phyloP scores from a whole-genome alignment of 2,797 vertebrate species.

The Falco cherrug region DNA sequence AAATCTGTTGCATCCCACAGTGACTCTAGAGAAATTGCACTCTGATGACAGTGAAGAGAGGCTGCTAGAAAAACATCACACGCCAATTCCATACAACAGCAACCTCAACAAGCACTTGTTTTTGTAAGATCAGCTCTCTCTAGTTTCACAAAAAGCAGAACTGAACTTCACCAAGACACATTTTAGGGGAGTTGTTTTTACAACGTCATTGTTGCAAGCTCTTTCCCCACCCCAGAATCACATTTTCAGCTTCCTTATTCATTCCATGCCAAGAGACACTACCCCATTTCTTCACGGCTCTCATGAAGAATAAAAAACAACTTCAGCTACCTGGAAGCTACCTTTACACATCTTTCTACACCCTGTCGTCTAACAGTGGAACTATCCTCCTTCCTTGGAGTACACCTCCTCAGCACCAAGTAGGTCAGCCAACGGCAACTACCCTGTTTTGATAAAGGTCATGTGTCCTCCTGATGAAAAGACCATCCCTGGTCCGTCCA shows the following conservation, averaged over 20 bases:
- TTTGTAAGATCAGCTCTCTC: slow-evolving; percentile 49
- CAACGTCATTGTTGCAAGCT: neutral
- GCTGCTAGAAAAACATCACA: slow-evolving; percentile 67
- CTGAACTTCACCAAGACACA: slow-evolving; percentile 32
- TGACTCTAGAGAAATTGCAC: slow-evolving; percentile 64
- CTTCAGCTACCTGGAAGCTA: neutral
- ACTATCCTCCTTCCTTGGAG: neutral
- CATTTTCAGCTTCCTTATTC: slow-evolving; percentile 33
- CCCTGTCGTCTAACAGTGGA: neutral
- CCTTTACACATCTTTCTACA: neutral
- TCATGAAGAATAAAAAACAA: neutral
- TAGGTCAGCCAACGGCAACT: neutral
- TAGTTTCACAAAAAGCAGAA: slow-evolving; percentile 45
- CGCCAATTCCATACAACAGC: slow-evolving; percentile 24
- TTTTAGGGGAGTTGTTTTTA: neutral
- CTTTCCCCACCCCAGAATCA: slow-evolving; percentile 18
- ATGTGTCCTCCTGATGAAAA: neutral
- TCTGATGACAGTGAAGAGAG: slow-evolving; percentile 68
- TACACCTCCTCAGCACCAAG: neutral
- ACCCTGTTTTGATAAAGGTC: neutral
- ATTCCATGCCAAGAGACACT: slow-evolving; percentile 20
- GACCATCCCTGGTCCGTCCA: neutral
- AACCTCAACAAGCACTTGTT: slow-evolving; percentile 47
- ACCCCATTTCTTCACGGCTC: neutral
- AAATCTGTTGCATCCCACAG: slow-evolving; percentile 74